A percentile compares a stretch with the other conserved stretches of the same genome.
Conservation (phyloP, 2,888 invertebrate species). For the Halictus quadricinctus region DNA sequence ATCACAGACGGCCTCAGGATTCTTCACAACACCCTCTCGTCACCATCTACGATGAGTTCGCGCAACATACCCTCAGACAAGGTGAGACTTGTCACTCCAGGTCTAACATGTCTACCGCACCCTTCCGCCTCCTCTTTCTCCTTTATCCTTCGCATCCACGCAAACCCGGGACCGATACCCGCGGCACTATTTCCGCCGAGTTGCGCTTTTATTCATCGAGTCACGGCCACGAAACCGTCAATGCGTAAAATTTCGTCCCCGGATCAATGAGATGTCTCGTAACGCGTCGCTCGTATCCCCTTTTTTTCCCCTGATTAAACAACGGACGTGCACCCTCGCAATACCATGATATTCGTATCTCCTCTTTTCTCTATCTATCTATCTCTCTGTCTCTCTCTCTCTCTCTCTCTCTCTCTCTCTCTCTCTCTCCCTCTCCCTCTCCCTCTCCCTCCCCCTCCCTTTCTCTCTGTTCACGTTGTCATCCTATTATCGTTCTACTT, state of each 20-base stretch:
- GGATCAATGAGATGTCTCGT: slow-evolving; percentile 44
- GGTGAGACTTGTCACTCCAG: slow-evolving; percentile 83
- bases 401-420: neutral
- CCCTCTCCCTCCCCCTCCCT: neutral
- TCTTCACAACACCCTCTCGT: slow-evolving; percentile 63
- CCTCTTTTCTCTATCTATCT: neutral
- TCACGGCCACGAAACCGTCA: slow-evolving; percentile 32
- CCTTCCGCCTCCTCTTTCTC: slow-evolving; percentile 63
- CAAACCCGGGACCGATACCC: slow-evolving; percentile 18
- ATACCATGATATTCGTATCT: slow-evolving; percentile 27
- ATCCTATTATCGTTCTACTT: slow-evolving; percentile 21
- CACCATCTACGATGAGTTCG: slow-evolving; percentile 86
- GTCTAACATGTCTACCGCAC: slow-evolving; percentile 73
- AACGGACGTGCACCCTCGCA: slow-evolving; percentile 47
- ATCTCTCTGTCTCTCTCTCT: neutral
- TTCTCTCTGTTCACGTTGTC: neutral
- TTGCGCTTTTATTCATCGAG: slow-evolving; percentile 23
- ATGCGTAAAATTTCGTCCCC: slow-evolving; percentile 41
- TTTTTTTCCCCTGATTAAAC: slow-evolving; percentile 33
- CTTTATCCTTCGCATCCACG: slow-evolving; percentile 49
- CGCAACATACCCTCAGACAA: slow-evolving; percentile 93
- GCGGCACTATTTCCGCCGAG: neutral
- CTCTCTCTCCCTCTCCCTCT: neutral
- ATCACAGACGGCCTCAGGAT: slow-evolving; percentile 77
- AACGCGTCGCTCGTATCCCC: slow-evolving; percentile 12